phyloP scores from a whole-genome alignment of 1,140 invertebrate genomes.

The Harlomillsia oculata region DNA sequence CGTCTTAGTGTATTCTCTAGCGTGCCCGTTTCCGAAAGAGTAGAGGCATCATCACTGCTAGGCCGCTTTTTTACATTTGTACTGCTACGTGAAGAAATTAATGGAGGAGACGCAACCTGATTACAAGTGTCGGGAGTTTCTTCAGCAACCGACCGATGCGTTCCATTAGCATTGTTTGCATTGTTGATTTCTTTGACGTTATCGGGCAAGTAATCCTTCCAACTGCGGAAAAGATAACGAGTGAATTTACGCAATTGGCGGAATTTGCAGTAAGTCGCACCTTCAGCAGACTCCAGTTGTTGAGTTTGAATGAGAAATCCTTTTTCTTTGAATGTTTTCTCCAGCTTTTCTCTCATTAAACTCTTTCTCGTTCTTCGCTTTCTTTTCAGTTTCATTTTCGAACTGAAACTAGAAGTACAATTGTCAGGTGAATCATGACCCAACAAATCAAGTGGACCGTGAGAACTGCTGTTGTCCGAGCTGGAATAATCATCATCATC shows the following conservation, averaged over 20 bases:
- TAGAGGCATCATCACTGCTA: too few species aligned
- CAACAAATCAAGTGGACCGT: too few species aligned
- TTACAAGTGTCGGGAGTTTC: too few species aligned
- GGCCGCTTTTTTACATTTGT: too few species aligned
- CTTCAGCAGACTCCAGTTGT: constrained; percentile 79
- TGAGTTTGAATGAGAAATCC: constrained; percentile 86
- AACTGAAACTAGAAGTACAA: constrained; percentile 36
- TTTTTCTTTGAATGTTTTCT: constrained; percentile 84
- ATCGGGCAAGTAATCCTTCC: constrained; percentile 83
- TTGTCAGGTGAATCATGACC: too few species aligned
- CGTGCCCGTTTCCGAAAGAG: too few species aligned
- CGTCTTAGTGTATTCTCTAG: too few species aligned
- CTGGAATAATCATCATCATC: too few species aligned
- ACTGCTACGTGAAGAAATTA: too few species aligned
- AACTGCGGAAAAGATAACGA: constrained; percentile 78
- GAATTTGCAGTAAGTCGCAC: constrained; percentile 87
- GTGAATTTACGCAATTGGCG: constrained; percentile 82
- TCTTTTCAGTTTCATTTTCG: constrained; percentile 42
- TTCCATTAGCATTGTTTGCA: background rate
- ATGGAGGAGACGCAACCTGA: too few species aligned
- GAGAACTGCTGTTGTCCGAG: too few species aligned
- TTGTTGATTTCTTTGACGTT: constrained; percentile 49
- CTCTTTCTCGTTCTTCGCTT: constrained; percentile 70
- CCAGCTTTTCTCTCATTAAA: constrained; percentile 71
- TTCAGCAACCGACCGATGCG: too few species aligned